Evolutionary conservation across 2,113 vertebrate genomes (phyloP).

Genomic region (Nycticryphes semicollaris): DNA sequence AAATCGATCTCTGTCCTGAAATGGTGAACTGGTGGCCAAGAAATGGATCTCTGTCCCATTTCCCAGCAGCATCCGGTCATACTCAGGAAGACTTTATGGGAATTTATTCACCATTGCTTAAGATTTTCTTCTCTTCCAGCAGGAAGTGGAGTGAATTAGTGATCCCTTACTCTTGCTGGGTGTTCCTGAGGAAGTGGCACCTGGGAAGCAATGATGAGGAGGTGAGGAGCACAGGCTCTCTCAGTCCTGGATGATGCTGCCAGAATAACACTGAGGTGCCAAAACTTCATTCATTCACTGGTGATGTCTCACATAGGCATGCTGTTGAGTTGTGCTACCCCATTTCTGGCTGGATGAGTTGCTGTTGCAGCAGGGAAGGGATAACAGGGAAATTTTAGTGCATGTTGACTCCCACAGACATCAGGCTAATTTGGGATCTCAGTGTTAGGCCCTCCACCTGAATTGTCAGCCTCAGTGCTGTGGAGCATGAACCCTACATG

Average conservation of each 20-base stretch:
- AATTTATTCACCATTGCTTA: neutral
- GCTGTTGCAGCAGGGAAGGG: neutral
- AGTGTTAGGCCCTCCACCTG: neutral
- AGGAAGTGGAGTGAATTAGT: neutral
- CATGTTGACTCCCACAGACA: neutral
- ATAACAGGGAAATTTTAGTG: neutral
- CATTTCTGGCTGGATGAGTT: neutral
- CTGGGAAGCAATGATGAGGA: fast-evolving
- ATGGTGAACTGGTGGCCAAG: neutral
- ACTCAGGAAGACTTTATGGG: neutral
- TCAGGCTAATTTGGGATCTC: neutral
- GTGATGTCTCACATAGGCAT: neutral
- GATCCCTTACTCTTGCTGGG: neutral
- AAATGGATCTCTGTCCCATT: neutral
- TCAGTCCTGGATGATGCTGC: neutral
- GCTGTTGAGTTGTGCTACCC: neutral
- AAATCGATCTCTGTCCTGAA: neutral
- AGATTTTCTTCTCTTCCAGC: neutral
- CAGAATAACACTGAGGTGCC: neutral
- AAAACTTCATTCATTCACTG: neutral
- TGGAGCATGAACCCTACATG: neutral
- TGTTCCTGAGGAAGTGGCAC: neutral
- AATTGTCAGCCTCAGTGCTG: neutral
- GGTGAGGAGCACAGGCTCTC: neutral
- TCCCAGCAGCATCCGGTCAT: neutral